A percentile compares a stretch with the other conserved stretches of the same genome.
phyloP scores from a whole-genome alignment of 2,797 vertebrate genomes.

The Lerista edwardsae region DNA sequence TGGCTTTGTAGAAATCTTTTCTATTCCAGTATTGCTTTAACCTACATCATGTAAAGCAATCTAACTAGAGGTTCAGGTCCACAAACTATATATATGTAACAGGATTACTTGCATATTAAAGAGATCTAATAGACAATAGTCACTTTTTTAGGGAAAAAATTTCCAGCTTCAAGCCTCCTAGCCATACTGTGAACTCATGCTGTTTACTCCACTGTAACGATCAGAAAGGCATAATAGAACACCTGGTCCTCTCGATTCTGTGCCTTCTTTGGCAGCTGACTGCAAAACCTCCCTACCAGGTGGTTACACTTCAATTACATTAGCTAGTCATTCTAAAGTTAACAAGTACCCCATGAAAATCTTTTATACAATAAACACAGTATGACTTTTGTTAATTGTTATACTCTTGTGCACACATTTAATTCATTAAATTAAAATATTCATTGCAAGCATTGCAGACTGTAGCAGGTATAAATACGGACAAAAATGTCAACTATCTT shows the following conservation, averaged over 20 bases:
- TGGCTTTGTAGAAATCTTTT: not conserved
- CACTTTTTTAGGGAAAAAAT: constrained; percentile 81
- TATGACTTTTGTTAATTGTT: constrained; percentile 79
- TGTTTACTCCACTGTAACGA: constrained; percentile 90
- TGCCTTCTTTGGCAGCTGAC: constrained; percentile 91
- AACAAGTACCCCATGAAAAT: constrained; percentile 86
- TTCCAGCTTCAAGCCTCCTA: constrained; percentile 84
- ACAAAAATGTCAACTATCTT: not conserved
- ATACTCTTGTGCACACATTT: constrained; percentile 84
- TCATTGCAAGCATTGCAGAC: constrained; percentile 54
- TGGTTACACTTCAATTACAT: constrained; percentile 92
- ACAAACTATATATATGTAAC: constrained; percentile 38
- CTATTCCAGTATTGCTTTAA: rapidly evolving
- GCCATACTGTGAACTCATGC: constrained; percentile 89
- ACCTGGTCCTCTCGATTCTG: constrained; percentile 88
- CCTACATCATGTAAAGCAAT: rapidly evolving
- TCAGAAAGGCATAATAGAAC: constrained; percentile 85
- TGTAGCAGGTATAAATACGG: constrained; percentile 64
- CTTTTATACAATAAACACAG: constrained; percentile 82
- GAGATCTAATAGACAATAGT: constrained; percentile 68
- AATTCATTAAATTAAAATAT: constrained; percentile 83
- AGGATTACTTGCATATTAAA: constrained; percentile 38
- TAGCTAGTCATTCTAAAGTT: constrained; percentile 91
- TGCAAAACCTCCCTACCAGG: constrained; percentile 90
- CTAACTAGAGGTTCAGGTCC: not conserved